These are phyloP conservation scores for Chionis minor DNA, from an alignment of 2,113 vertebrate species.

Conservation along the genomic window DNA sequence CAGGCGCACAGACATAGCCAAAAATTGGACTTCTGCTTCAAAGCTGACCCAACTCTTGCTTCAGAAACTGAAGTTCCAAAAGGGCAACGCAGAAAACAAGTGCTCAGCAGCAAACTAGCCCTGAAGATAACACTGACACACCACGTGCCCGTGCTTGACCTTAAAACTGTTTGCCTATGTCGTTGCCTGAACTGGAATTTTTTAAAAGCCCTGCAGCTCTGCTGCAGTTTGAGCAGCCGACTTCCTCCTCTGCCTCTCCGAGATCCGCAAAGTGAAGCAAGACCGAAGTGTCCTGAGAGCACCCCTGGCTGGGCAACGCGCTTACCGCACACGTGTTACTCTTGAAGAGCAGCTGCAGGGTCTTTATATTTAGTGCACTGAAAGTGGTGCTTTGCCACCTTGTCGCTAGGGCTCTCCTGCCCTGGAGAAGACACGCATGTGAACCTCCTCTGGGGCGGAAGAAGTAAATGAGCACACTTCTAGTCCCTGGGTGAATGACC, in stretches of 20 bases:
- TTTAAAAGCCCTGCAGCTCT: background rate
- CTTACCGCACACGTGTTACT: fast-evolving
- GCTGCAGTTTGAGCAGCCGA: background rate
- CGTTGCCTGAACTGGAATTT: background rate
- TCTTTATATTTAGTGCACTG: background rate
- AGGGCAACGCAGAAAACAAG: background rate
- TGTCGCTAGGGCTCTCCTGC: background rate
- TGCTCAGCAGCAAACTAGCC: background rate
- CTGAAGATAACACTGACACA: background rate
- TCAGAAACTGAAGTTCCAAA: background rate
- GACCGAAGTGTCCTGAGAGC: background rate
- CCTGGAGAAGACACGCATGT: fast-evolving
- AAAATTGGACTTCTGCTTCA: background rate
- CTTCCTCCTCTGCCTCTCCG: background rate
- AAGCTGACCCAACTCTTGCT: background rate
- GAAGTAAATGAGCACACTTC: background rate
- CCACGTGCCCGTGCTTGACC: background rate
- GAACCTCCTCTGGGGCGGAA: background rate
- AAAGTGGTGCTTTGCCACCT: background rate
- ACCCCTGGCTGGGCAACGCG: background rate
- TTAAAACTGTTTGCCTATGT: background rate
- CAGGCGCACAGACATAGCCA: background rate
- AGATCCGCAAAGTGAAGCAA: background rate
- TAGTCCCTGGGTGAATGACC: background rate
- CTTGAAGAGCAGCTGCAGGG: background rate